Base-by-base conservation (phyloP, 2,797 vertebrate species). In the Lemur catta region DNA sequence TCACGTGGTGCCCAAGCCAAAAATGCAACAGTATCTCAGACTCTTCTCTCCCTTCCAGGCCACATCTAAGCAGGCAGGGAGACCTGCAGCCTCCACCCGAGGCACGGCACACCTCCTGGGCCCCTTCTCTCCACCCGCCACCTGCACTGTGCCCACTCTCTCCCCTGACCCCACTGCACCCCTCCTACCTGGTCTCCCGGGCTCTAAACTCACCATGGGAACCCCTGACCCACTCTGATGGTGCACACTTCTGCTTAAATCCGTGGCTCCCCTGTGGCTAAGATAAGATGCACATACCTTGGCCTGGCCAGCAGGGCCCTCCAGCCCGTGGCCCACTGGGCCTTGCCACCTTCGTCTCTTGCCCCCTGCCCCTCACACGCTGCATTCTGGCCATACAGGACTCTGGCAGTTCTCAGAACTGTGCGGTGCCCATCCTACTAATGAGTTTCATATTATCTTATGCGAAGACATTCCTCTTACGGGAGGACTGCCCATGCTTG, bases 401-500 rank as follows among this genome's bases (percentile, higher is more conserved):
- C 46, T 18, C 41, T 50, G 63, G 67, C n/a, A 65, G 10, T 65
- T 93, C 52, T 72, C 46, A 63, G 57, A 78, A 78, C 4, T 4
- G 12, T 18, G 22, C n/a, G 59, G 22, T 24, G 28, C 13, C 48
- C 59, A 59, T 59, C 41, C 61, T 15, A 35, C 71, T 55, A n/a
- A 38, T 61, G 41, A 81, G 48, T 18, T 22, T 76, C 43, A 82
- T 82, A 30, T 91, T 80, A 65, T 57, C 57, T 75, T 78, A 76
- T 3, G 30, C 71, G 41, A 78, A 78, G 46, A 55, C 52, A 57
- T 71, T 63, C 78, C 46, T 78, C 12, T 63, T 41, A 13, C 26
- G n/a, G 10, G 18, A 96, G 14, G 69, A 48, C 50, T 17, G 14
- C 35, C 52, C 24, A 2, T 43, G 9, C 61, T 91, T 46, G 81